These are phyloP conservation scores for Standfussiana lucernea DNA, from an alignment of 2,888 invertebrate genomes.

Conservation along the genomic window DNA sequence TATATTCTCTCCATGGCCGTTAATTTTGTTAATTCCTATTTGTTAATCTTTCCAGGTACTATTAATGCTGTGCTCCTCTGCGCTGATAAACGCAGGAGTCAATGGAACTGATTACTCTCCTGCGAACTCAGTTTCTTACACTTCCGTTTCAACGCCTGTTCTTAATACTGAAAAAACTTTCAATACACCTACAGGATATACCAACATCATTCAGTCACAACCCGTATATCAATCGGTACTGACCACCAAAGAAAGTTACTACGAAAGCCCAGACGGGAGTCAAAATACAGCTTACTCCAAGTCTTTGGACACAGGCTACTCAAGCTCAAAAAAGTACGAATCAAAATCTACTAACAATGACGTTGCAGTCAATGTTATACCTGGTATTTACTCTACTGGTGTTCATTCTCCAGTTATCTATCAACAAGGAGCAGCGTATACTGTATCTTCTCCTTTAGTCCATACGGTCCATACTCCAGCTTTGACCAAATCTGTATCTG, in stretches of 20 bases:
- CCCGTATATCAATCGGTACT: conserved; percentile 68
- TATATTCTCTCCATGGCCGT: neutral
- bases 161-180: conserved; percentile 23
- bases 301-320: conserved; percentile 62
- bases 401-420: conserved; percentile 56
- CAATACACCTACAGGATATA: conserved; percentile 48
- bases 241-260: conserved; percentile 66
- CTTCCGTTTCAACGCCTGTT: conserved; percentile 23
- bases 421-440: conserved; percentile 59
- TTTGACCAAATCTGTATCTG: conserved; percentile 52
- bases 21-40: neutral
- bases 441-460: conserved; percentile 54
- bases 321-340: conserved; percentile 66
- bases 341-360: conserved; percentile 49
- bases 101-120: conserved; percentile 66
- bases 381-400: conserved; percentile 61
- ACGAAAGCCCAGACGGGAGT: conserved; percentile 60
- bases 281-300: conserved; percentile 64
- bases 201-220: conserved; percentile 53
- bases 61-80: conserved; percentile 66
- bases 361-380: conserved; percentile 54
- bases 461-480: conserved; percentile 59
- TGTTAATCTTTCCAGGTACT: conserved; percentile 71
- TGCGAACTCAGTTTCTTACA: conserved; percentile 66
- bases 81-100: conserved; percentile 68